Conservation (phyloP, 2,888 invertebrate species). For the Formica aserva region DNA sequence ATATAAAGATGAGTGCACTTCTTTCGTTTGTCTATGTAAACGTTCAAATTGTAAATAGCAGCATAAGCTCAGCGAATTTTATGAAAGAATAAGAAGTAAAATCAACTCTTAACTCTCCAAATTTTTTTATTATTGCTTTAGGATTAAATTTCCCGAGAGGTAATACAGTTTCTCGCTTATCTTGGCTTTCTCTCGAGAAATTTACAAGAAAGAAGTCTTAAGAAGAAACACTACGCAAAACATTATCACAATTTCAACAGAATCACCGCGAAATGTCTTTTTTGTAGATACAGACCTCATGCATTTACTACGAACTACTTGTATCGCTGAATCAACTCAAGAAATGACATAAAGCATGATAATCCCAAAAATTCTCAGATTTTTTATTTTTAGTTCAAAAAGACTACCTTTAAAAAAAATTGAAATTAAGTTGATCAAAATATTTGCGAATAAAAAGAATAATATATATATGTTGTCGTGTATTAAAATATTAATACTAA, state of each 20-base stretch:
- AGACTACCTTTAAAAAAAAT: not conserved
- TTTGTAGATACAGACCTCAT: not conserved
- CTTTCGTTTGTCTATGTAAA: not conserved
- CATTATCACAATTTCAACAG: conserved; percentile 32
- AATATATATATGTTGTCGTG: not conserved
- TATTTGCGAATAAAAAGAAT: not conserved
- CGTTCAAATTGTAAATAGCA: not conserved
- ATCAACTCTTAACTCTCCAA: conserved; percentile 5
- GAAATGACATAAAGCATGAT: not conserved
- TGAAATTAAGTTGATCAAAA: not conserved
- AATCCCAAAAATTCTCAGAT: not conserved
- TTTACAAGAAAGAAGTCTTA: conserved; percentile 22
- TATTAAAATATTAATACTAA: not conserved
- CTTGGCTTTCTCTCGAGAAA: conserved; percentile 18
- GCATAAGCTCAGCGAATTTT: not conserved
- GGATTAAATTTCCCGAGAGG: conserved; percentile 21
- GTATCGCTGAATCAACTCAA: not conserved
- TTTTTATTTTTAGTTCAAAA: not conserved
- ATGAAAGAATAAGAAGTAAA: not conserved
- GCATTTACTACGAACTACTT: conserved; percentile 10
- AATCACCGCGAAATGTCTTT: conserved; percentile 13
- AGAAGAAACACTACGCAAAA: conserved; percentile 21
- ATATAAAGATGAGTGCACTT: not conserved
- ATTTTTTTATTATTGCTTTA: conserved; percentile 7
- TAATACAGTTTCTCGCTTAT: conserved; percentile 23